phyloP scores from a whole-genome alignment of 1,140 invertebrate species.

The Drosophila melanica region DNA sequence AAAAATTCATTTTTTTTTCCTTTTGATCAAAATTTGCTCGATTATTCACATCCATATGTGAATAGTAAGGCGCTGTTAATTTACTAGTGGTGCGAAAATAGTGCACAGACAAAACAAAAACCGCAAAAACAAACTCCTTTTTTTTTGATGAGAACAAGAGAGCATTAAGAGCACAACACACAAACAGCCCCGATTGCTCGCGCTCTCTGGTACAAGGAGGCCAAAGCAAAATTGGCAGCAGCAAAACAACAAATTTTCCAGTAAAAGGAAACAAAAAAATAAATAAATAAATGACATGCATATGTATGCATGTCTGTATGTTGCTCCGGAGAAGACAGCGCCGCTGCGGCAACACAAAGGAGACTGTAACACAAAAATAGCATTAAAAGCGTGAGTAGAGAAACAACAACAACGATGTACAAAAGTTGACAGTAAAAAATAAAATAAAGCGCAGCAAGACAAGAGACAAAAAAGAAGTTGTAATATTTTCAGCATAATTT shows the following conservation, averaged over 20 bases:
- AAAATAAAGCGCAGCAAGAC: slow-evolving; percentile 11
- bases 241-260: slow-evolving; percentile 46
- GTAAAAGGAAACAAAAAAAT: slow-evolving; percentile 48
- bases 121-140: slow-evolving; percentile 19
- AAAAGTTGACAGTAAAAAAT: slow-evolving; percentile 41
- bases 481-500: slow-evolving; percentile 44
- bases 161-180: not conserved
- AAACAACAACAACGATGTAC: slow-evolving; percentile 32
- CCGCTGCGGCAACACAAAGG: slow-evolving; percentile 38
- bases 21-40: not conserved
- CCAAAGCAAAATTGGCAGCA: slow-evolving; percentile 33
- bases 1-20: not conserved
- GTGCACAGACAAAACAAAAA: slow-evolving; percentile 18
- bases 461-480: slow-evolving; percentile 12
- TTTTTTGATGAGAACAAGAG: slow-evolving; percentile 8
- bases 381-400: slow-evolving; percentile 38
- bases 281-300: slow-evolving; percentile 23
- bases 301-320: not conserved
- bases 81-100: slow-evolving; percentile 23
- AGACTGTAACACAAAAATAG: slow-evolving; percentile 53
- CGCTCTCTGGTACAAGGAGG: slow-evolving; percentile 19
- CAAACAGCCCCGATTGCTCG: slow-evolving; percentile 14
- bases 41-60: not conserved
- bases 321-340: slow-evolving; percentile 26
- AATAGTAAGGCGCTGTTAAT: slow-evolving; percentile 2